A percentile compares a stretch with the other conserved stretches of the same genome.
Conservation (phyloP, 2,888 invertebrate genomes). For the Odontocerum albicorne region DNA sequence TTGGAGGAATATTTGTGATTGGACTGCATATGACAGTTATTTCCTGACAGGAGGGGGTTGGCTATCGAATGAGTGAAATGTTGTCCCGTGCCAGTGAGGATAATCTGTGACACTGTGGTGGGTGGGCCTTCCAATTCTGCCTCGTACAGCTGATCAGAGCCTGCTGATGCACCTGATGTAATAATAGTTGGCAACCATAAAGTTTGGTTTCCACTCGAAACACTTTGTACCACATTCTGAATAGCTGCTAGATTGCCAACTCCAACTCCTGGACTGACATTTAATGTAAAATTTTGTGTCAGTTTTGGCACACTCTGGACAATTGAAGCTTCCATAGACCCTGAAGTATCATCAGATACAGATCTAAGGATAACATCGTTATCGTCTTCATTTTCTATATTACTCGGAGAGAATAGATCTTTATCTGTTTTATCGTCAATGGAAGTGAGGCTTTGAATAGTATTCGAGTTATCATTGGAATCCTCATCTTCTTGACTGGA, state of each 20-base stretch:
- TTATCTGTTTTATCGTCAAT: constrained; percentile 11
- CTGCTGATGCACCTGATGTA: constrained; percentile 9
- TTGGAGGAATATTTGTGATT: constrained; percentile 43
- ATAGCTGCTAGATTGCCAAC: constrained; percentile 54
- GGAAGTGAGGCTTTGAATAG: constrained; percentile 8
- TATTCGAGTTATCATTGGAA: constrained; percentile 5
- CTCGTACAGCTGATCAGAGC: constrained; percentile 4
- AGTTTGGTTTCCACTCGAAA: constrained; percentile 48
- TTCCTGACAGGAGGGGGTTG: constrained; percentile 6
- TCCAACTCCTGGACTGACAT: constrained; percentile 49
- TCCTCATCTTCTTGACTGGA: constrained; percentile 4
- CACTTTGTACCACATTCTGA: constrained; percentile 55
- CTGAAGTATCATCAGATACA: constrained; percentile 1
- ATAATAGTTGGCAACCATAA: constrained; percentile 54
- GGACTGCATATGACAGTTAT: constrained; percentile 9
- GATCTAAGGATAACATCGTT: constrained; percentile 6
- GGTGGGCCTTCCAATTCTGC: constrained; percentile 39
- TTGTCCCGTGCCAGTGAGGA: constrained; percentile 46
- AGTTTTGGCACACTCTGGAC: constrained; percentile 55
- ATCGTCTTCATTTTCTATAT: not conserved
- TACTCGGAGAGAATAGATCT: constrained; percentile 1
- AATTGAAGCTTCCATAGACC: constrained; percentile 43
- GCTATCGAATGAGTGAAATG: constrained; percentile 18
- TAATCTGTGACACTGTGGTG: constrained; percentile 52
- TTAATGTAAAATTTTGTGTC: constrained; percentile 55